Conservation (phyloP, 1,140 invertebrate genomes). For the Apis mellifera region DNA sequence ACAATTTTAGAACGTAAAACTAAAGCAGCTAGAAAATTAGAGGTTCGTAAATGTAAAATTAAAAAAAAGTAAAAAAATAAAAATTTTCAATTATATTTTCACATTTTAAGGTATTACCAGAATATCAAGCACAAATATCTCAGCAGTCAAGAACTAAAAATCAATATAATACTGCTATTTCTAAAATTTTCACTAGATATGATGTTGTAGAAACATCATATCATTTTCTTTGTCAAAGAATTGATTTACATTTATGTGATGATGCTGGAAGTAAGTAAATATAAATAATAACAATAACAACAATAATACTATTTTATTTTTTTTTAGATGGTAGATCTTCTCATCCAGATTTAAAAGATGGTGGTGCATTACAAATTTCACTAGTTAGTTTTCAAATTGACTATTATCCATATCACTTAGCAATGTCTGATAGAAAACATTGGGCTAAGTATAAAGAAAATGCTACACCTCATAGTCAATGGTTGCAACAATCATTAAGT, state of each 20-base stretch:
- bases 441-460: conserved; percentile 91
- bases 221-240: conserved; percentile 96
- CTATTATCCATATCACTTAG: conserved; percentile 98
- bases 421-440: conserved; percentile 91
- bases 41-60: conserved; percentile 81
- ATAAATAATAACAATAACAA: neutral
- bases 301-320: conserved; percentile 24
- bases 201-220: conserved; percentile 99
- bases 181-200: conserved; percentile 91
- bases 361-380: conserved; percentile 96
- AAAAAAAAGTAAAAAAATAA: conserved; percentile 25
- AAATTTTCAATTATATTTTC: conserved; percentile 38
- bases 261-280: conserved; percentile 90
- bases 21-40: conserved; percentile 94
- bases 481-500: conserved; percentile 87
- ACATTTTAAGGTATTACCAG: conserved; percentile 85
- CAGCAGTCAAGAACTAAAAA: conserved; percentile 83
- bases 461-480: conserved; percentile 86
- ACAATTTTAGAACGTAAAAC: conserved; percentile 91
- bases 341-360: conserved; percentile 92
- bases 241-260: conserved; percentile 98
- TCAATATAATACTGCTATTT: conserved; percentile 79
- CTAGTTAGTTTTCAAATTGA: conserved; percentile 95
- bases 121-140: conserved; percentile 89
- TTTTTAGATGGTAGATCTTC: conserved; percentile 88